A percentile compares a stretch with the other conserved stretches of the same genome.
Evolutionary conservation across 2,797 vertebrate species (phyloP).

Genomic region (Enteromius viviparus): DNA sequence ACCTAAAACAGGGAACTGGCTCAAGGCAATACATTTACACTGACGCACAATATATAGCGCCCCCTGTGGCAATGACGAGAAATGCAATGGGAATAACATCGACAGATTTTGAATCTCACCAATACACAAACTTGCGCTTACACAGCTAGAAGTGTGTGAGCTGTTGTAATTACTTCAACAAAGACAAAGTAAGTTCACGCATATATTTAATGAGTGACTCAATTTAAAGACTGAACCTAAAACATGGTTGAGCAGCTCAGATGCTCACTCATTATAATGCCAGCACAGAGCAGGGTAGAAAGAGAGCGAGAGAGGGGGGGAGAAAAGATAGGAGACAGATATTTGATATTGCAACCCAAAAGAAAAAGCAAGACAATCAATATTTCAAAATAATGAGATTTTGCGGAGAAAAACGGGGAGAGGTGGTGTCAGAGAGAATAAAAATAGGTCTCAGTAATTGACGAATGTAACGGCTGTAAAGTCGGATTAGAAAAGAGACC

Average conservation of each 20-base stretch:
- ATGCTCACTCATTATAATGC: background rate
- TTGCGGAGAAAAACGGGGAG: constrained; percentile 4
- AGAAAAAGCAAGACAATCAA: constrained; percentile 26
- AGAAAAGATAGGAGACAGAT: background rate
- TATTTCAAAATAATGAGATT: constrained; percentile 40
- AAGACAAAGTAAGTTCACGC: background rate
- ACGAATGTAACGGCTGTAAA: constrained; percentile 28
- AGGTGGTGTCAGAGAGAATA: background rate
- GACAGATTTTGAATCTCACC: background rate
- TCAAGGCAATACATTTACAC: background rate
- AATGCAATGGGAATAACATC: background rate
- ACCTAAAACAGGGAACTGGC: background rate
- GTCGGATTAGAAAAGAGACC: background rate
- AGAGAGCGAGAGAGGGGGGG: no score
- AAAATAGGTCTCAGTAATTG: constrained; percentile 20
- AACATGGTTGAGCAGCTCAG: constrained; percentile 21
- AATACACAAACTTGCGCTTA: background rate
- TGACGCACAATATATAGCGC: background rate
- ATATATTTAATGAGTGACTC: constrained; percentile 4
- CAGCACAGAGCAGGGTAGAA: background rate
- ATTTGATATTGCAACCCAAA: constrained; percentile 8
- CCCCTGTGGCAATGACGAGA: background rate
- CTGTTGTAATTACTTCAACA: background rate
- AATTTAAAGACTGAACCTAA: background rate
- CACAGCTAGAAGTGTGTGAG: background rate